These are phyloP conservation scores for Halyomorpha halys DNA, from an alignment of 1,140 invertebrate genomes.

Conservation along the genomic window DNA sequence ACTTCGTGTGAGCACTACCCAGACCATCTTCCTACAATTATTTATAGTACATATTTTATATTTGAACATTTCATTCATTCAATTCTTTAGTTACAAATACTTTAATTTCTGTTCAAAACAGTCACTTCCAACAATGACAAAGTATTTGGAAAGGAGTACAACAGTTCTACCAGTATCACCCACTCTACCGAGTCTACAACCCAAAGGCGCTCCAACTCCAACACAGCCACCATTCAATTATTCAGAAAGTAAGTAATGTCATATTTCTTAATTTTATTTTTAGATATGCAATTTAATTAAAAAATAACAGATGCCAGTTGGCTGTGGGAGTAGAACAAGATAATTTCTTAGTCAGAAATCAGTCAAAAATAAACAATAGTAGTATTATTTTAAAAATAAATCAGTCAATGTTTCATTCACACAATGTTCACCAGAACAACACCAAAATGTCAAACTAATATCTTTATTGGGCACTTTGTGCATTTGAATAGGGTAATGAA, in stretches of 20 bases:
- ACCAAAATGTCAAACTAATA: no score
- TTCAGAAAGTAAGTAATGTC: conserved; percentile 28
- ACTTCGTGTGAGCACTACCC: no score
- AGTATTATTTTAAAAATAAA: no score
- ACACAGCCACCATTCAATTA: conserved; percentile 17
- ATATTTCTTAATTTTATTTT: no score
- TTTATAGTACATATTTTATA: no score
- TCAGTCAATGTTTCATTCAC: no score
- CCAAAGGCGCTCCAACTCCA: conserved; percentile 13
- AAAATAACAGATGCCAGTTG: background rate
- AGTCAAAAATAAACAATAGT: no score
- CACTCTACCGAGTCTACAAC: conserved; percentile 26
- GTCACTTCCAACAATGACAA: conserved; percentile 20
- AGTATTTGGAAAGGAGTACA: conserved; percentile 23
- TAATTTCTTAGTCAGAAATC: background rate
- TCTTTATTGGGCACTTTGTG: no score
- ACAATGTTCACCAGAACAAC: no score
- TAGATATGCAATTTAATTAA: background rate
- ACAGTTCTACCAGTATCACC: conserved; percentile 28
- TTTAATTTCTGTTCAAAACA: conserved; percentile 1
- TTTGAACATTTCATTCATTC: background rate
- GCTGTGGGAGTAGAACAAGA: background rate
- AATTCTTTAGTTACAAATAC: background rate
- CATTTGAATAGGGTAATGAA: no score
- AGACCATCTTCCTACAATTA: no score